Conservation (phyloP, 2,113 vertebrate genomes). For the Pelodiscus sinensis region DNA sequence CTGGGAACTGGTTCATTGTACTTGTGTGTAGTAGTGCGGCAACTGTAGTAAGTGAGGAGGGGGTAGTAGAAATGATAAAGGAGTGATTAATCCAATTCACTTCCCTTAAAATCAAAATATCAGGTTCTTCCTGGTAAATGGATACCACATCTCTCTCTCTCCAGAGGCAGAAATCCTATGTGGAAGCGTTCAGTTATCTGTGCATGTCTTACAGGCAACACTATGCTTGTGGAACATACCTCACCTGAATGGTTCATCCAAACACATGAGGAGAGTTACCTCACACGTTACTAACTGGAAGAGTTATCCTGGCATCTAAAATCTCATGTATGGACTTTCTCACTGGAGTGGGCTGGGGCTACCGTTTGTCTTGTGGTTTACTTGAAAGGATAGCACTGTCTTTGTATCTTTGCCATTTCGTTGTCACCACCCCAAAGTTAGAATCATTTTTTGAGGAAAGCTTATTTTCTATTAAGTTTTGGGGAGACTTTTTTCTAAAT, state of each 20-base stretch:
- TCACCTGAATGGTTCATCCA: neutral
- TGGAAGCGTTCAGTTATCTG: neutral
- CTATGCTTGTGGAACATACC: neutral
- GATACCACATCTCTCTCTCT: neutral
- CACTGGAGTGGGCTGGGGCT: conserved; percentile 21
- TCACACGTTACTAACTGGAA: neutral
- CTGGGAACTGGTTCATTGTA: neutral
- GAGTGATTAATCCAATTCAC: neutral
- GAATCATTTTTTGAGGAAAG: neutral
- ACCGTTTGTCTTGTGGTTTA: neutral
- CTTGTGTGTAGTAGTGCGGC: neutral
- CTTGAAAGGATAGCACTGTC: conserved; percentile 8
- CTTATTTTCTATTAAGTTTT: neutral
- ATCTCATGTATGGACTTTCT: neutral
- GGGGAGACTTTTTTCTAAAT: neutral
- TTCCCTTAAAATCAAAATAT: neutral
- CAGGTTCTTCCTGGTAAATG: neutral
- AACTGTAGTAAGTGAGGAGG: neutral
- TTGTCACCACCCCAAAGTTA: neutral
- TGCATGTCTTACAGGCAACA: neutral
- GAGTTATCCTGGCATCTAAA: neutral
- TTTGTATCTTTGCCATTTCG: neutral
- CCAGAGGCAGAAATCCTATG: neutral
- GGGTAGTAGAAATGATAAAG: neutral
- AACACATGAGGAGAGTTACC: neutral